phyloP scores from a whole-genome alignment of 2,888 invertebrate genomes.

The Lissocephala sabroskyi region DNA sequence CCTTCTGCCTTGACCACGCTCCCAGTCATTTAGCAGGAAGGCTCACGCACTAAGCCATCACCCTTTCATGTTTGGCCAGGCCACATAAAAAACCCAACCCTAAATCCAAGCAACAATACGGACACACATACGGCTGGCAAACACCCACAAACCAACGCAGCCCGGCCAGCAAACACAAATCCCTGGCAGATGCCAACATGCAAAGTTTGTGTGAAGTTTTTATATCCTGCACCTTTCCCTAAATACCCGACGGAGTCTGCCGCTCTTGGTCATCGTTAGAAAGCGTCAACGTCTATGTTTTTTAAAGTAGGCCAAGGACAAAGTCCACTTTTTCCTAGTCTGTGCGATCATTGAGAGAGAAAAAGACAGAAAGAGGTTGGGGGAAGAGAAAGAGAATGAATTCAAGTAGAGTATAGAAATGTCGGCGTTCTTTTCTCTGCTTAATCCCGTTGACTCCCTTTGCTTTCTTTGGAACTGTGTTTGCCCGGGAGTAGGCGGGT shows the following conservation, averaged over 20 bases:
- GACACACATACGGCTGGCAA: slow-evolving; percentile 22
- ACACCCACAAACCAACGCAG: slow-evolving; percentile 5
- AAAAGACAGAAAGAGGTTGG: not conserved
- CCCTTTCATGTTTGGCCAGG: slow-evolving; percentile 44
- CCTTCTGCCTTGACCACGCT: too few relatives aligned
- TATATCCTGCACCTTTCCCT: too few relatives aligned
- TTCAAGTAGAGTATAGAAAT: too few relatives aligned
- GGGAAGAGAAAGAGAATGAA: too few relatives aligned
- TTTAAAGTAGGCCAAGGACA: slow-evolving; percentile 9
- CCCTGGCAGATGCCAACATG: slow-evolving; percentile 56
- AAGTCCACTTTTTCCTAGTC: not conserved
- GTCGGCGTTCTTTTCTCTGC: too few relatives aligned
- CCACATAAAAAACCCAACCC: not conserved
- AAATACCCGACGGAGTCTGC: too few relatives aligned
- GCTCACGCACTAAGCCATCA: slow-evolving; percentile 60
- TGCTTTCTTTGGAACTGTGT: too few relatives aligned
- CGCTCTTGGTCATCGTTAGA: slow-evolving; percentile 14
- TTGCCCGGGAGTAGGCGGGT: too few relatives aligned
- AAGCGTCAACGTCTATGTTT: too few relatives aligned
- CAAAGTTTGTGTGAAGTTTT: slow-evolving; percentile 61
- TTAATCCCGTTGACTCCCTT: too few relatives aligned
- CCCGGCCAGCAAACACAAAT: slow-evolving; percentile 26
- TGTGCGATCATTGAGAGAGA: not conserved
- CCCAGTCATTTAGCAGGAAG: slow-evolving; percentile 20
- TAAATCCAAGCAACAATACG: slow-evolving; percentile 24